phyloP scores from a whole-genome alignment of 2,113 vertebrate genomes.

The Podilymbus podiceps region DNA sequence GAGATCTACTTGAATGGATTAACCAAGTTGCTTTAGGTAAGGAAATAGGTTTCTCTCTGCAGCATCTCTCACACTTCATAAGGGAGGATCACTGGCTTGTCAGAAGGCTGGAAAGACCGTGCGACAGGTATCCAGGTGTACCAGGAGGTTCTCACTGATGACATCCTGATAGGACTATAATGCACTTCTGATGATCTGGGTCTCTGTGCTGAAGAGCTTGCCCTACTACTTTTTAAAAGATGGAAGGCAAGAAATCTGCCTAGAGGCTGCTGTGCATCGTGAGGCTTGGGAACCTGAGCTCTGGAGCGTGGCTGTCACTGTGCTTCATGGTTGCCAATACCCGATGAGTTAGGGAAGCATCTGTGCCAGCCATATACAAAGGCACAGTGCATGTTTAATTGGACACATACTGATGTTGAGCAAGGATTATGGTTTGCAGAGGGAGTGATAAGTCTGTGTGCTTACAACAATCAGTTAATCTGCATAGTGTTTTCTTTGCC shows the following conservation, averaged over 20 bases:
- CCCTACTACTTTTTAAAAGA: neutral
- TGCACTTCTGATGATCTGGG: neutral
- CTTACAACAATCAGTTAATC: conserved; percentile 46
- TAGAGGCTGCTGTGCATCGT: neutral
- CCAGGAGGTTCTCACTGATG: neutral
- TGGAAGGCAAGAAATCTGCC: neutral
- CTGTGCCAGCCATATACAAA: neutral
- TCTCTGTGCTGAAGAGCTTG: neutral
- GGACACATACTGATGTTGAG: neutral
- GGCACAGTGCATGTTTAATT: neutral
- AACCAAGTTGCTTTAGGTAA: neutral
- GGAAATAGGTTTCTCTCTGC: neutral
- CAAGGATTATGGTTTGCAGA: conserved; percentile 34
- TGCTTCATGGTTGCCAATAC: neutral
- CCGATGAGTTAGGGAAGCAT: neutral
- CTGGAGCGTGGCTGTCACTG: neutral
- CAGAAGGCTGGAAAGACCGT: neutral
- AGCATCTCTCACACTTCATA: neutral
- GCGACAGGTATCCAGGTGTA: neutral
- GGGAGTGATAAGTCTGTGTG: neutral
- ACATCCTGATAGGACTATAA: neutral
- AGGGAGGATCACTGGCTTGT: neutral
- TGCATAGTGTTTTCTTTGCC: conserved; percentile 50
- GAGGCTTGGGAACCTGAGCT: neutral
- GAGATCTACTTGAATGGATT: neutral